Evolutionary conservation across 2,113 vertebrate species (phyloP), one percentile per base, ranked within the genome.

Genomic region (Pygoscelis adeliae): DNA sequence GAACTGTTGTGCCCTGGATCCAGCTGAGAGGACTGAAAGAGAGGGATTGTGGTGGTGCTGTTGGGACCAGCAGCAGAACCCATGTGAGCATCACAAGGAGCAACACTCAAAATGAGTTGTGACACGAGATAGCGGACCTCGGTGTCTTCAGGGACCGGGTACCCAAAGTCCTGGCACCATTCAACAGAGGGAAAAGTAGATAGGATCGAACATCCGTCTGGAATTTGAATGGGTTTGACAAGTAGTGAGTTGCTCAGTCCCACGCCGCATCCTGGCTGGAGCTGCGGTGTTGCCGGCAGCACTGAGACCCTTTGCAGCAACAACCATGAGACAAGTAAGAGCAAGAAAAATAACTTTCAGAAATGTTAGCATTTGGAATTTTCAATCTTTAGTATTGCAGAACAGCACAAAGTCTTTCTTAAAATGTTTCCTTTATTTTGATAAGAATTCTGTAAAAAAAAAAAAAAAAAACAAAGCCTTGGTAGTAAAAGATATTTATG

Each of bases 121-220:
- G 50, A 46, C 50, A 32, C 1, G 7, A 53, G 32, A 23, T 16
- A 0, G 0, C 0, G 0, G 38, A 18, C 32, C 36, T 67, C 10
- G 1, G 58, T 30, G 78, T 29, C 21, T 65, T 46, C 6, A 0
- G n/a, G 63, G 47, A n/a, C 10, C 3, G 0, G 9, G 7, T 7
- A 4, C 15, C 0, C 62, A 26, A 53, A 56, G 79, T 27, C 38
- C 32, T 34, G 85, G 36, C 40, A 20, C 34, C 27, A 2, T 14
- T 50, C 29, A 38, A 3, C 21, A 10, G 16, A 20, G 32, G 42
- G 58, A 32, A 36, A 53, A 36, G 53, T 49, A 78, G 69, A 17
- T 18, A 38, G 77, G 61, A n/a, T 12, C 63, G 65, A 26, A 46
- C 38, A 47, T 3, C 29, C 2, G 1, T 5, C 76, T 52, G 86